These are phyloP conservation scores for Cydia splendana DNA, from an alignment of 1,140 invertebrate genomes.

Conservation along the genomic window DNA sequence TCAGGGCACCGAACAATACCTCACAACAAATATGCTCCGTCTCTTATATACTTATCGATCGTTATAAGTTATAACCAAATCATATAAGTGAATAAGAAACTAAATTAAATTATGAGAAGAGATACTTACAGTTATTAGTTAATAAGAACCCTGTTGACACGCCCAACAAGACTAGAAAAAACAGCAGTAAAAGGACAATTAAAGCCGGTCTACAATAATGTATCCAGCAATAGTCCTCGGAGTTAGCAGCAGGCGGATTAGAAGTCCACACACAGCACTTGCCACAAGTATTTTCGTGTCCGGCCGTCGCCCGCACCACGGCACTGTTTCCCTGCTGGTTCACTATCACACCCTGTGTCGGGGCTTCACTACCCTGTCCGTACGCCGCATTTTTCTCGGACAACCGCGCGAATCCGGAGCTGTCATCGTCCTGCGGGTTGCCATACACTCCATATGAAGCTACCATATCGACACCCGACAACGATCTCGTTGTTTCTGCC, in stretches of 20 bases:
- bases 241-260: slow-evolving; percentile 61
- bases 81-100: not conserved
- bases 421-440: slow-evolving; percentile 76
- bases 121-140: slow-evolving; percentile 76
- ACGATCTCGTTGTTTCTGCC: slow-evolving; percentile 66
- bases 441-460: slow-evolving; percentile 78
- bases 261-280: slow-evolving; percentile 62
- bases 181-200: slow-evolving; percentile 68
- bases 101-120: not conserved
- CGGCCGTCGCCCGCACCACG: slow-evolving; percentile 62
- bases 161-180: slow-evolving; percentile 74
- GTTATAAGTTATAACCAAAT: not conserved
- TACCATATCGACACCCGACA: slow-evolving; percentile 78
- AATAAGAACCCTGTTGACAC: slow-evolving; percentile 76
- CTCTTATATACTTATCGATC: too few species aligned
- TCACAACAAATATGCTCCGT: too few species aligned
- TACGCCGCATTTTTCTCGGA: slow-evolving; percentile 69
- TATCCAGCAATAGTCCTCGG: slow-evolving; percentile 75
- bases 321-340: slow-evolving; percentile 78
- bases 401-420: slow-evolving; percentile 73
- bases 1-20: too few species aligned
- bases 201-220: slow-evolving; percentile 72
- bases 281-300: slow-evolving; percentile 52
- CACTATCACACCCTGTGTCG: slow-evolving; percentile 76
- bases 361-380: slow-evolving; percentile 66